Evolutionary conservation across 2,797 vertebrate species (phyloP).

Genomic region (Psittacula derbiana): DNA sequence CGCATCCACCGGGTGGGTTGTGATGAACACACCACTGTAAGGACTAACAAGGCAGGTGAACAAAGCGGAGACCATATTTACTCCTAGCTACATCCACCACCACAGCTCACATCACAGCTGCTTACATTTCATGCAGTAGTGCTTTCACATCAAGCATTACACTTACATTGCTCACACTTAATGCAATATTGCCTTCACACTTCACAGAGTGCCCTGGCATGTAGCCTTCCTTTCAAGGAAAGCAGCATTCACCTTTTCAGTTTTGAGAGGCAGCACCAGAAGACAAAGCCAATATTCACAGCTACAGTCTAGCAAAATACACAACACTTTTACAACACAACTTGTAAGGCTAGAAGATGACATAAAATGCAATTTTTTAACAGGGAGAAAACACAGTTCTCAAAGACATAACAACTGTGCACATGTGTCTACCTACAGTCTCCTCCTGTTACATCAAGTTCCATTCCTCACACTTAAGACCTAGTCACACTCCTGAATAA

Average conservation of each 20-base stretch:
- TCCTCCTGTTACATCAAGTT: neutral
- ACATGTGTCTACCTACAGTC: rapidly evolving
- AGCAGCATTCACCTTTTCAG: neutral
- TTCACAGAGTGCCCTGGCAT: rapidly evolving
- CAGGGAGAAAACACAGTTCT: neutral
- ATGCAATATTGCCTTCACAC: neutral
- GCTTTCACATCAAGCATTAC: neutral
- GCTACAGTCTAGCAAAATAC: neutral
- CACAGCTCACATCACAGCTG: neutral
- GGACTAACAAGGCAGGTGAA: neutral
- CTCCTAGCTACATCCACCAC: neutral
- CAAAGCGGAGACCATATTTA: neutral
- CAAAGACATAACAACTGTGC: neutral
- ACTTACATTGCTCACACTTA: neutral
- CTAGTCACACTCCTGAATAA: neutral
- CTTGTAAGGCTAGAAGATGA: neutral
- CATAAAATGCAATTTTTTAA: neutral
- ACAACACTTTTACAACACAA: neutral
- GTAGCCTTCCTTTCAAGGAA: neutral
- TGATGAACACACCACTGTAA: neutral
- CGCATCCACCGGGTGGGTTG: rapidly evolving
- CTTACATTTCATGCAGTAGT: rapidly evolving
- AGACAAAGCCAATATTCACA: neutral
- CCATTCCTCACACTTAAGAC: neutral
- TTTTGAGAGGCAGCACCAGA: neutral